Evolutionary conservation across 2,888 invertebrate genomes (phyloP).

Genomic region (Diadromus collaris): DNA sequence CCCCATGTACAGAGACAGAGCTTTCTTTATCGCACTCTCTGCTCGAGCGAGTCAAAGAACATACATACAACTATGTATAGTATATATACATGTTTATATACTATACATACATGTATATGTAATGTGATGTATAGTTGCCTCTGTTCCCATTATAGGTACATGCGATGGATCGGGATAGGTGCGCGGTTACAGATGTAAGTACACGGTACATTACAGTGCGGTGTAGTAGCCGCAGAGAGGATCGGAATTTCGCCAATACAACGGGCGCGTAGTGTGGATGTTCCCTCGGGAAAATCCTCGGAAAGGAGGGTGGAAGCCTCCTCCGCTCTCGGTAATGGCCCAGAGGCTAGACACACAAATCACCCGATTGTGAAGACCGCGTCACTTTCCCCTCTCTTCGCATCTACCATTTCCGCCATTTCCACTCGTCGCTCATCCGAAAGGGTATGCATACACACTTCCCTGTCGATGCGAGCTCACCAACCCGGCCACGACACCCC

Average conservation of each 20-base stretch:
- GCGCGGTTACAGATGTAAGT: conserved; percentile 44
- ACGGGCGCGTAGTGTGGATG: conserved; percentile 1
- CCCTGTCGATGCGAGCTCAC: neutral
- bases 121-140: neutral
- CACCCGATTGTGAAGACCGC: conserved; percentile 52
- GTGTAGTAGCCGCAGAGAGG: conserved; percentile 30
- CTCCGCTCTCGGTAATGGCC: conserved; percentile 51
- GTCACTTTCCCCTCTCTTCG: conserved; percentile 47
- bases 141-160: conserved; percentile 20
- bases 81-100: too few species aligned
- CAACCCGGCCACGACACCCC: too few species aligned
- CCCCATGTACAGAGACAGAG: neutral
- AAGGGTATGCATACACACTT: neutral
- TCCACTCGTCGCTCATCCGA: conserved; percentile 1
- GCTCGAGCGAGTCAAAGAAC: conserved; percentile 3
- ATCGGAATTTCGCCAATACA: conserved; percentile 30
- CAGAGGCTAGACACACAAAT: conserved; percentile 58
- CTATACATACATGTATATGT: neutral
- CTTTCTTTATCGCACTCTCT: neutral
- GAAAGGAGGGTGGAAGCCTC: conserved; percentile 23
- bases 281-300: conserved; percentile 26
- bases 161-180: conserved; percentile 34
- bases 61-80: neutral
- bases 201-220: conserved; percentile 47
- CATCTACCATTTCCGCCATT: conserved; percentile 3